A percentile compares a stretch with the other conserved stretches of the same genome.
Evolutionary conservation across 1,140 invertebrate genomes (phyloP).

Genomic region (Ceratosolen fusciceps): DNA sequence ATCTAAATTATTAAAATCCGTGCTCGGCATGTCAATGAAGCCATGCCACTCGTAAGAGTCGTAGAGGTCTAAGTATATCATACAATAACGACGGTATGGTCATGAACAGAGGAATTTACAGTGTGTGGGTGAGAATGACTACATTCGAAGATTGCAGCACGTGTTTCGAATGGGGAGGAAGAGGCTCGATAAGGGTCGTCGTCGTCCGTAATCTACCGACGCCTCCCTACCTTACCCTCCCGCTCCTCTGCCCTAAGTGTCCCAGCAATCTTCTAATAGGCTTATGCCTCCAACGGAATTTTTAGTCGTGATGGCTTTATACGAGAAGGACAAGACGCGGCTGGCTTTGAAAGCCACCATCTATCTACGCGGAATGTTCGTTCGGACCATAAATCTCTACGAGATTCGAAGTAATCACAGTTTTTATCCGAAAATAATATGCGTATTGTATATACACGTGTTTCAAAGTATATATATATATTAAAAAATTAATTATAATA

Average conservation of each 20-base stretch:
- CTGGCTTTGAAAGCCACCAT: neutral
- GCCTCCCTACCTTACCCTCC: no score
- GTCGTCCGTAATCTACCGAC: neutral
- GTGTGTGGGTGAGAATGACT: neutral
- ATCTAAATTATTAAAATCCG: neutral
- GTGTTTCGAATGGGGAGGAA: neutral
- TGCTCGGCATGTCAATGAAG: no score
- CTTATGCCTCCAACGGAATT: neutral
- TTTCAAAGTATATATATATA: neutral
- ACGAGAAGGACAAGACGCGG: neutral
- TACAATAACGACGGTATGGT: slow-evolving; percentile 14
- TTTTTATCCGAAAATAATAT: slow-evolving; percentile 4
- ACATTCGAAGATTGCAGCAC: slow-evolving; percentile 3
- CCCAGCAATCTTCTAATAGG: neutral
- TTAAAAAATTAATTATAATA: no score
- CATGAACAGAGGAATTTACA: slow-evolving; percentile 17
- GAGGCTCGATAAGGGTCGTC: neutral
- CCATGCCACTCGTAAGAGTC: slow-evolving; percentile 7
- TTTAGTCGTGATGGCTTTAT: neutral
- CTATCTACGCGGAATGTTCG: slow-evolving; percentile 24
- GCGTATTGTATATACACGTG: no score
- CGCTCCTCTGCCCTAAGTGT: no score
- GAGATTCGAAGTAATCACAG: slow-evolving; percentile 40
- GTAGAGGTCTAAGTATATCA: neutral
- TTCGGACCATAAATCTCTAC: slow-evolving; percentile 14